These are phyloP conservation scores for Anthopleura sola DNA, from an alignment of 64 coral and sea anemone genomes.

Conservation along the genomic window DNA sequence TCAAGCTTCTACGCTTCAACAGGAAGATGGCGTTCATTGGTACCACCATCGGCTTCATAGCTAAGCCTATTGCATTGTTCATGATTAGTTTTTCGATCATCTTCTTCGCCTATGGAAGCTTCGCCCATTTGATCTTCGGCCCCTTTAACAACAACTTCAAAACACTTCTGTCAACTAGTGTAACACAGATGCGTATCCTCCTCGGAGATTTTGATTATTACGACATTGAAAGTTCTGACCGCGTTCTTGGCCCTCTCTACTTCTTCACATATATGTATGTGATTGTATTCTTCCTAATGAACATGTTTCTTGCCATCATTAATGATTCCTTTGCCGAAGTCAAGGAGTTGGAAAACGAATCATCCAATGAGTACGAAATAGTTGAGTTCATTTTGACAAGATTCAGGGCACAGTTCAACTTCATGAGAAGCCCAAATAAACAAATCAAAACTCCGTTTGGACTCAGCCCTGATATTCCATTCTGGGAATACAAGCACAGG, in stretches of 20 bases:
- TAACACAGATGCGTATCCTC: slow-evolving; percentile 69
- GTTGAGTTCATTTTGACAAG: slow-evolving; percentile 70
- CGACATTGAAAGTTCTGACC: slow-evolving; percentile 30
- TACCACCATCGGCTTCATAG: slow-evolving; percentile 48
- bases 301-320: slow-evolving; percentile 97
- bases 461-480: neutral
- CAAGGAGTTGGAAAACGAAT: slow-evolving; percentile 48
- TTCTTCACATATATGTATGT: slow-evolving; percentile 93
- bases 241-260: slow-evolving; percentile 60
- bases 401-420: slow-evolving; percentile 40
- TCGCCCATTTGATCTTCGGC: slow-evolving; percentile 61
- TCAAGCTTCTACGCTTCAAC: slow-evolving; percentile 80
- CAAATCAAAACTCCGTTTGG: neutral
- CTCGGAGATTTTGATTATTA: slow-evolving; percentile 90
- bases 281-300: slow-evolving; percentile 88
- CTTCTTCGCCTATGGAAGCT: slow-evolving; percentile 39
- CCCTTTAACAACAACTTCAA: slow-evolving; percentile 39
- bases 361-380: slow-evolving; percentile 85
- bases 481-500: slow-evolving; percentile 25
- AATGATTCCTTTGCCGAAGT: slow-evolving; percentile 84
- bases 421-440: neutral
- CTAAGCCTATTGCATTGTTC: slow-evolving; percentile 60
- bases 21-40: slow-evolving; percentile 80
- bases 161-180: slow-evolving; percentile 35
- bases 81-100: slow-evolving; percentile 62